Evolutionary conservation across 2,113 vertebrate genomes (phyloP), one percentile per base, ranked within the genome.

Genomic region (Herpailurus yagouaroundi): DNA sequence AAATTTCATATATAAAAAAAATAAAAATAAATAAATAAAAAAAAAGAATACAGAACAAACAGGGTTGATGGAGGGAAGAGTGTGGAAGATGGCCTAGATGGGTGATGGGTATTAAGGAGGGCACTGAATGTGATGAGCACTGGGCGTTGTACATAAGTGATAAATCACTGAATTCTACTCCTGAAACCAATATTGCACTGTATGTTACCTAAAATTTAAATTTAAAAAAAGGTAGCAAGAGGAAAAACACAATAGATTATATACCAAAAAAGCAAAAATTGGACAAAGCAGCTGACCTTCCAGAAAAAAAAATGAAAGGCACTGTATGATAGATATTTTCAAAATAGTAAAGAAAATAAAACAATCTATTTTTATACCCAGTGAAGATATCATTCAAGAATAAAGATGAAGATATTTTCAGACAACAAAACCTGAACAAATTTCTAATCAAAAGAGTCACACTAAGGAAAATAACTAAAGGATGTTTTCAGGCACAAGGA

Each of bases 351-450:
- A 74, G 71, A 93, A 81, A 88, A 69, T 19, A 89, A 92, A 36
- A 36, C 60, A 96, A 93, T 48, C 63, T 77, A 87, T 27, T 95
- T 89, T 93, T 82, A 90, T 33, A 92, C 4, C 11, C 6, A 77
- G 11, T 36, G n/a, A 89, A n/a, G 81, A 87, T 73, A 92, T 71
- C 38, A 81, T 68, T 84, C 19, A 89, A 85, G 36, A 85, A 80
- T 60, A 33, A 80, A 89, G 41, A 60, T 71, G 3, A 88, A 66
- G 45, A 31, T 71, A 66, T 77, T 89, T 84, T 94, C 27, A 74
- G 45, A 89, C 12, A 85, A 45, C 9, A 76, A 76, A 89, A 82
- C 27, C 38, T 79, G 27, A 91, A 60, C 29, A 63, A 91, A 91
- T 74, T 60, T 13, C 52, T 83, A 21, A 66, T 4, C 50, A 80